phyloP scores from a whole-genome alignment of 2,888 invertebrate species.

The Synergus japonicus region DNA sequence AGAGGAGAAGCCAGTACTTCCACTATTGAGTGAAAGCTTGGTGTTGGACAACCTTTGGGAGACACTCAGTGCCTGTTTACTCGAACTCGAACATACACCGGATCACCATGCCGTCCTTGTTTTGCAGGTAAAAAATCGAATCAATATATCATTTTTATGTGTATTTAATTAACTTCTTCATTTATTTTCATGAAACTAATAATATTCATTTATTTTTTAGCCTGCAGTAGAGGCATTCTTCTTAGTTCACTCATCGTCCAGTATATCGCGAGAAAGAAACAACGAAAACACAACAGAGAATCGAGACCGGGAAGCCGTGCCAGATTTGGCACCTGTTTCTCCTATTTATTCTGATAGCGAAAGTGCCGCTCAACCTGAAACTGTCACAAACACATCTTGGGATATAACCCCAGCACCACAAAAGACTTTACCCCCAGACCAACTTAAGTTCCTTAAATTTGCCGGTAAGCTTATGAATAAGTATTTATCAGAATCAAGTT shows the following conservation, averaged over 20 bases:
- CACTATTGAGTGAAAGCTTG: slow-evolving; percentile 85
- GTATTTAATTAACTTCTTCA: background rate
- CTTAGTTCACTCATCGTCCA: slow-evolving; percentile 87
- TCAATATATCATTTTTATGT: slow-evolving; percentile 3
- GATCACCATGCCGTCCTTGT: slow-evolving; percentile 93
- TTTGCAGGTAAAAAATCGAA: slow-evolving; percentile 79
- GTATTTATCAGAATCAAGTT: background rate
- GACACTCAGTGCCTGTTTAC: slow-evolving; percentile 87
- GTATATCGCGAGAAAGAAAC: slow-evolving; percentile 70
- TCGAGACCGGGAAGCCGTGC: slow-evolving; percentile 70
- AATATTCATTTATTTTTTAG: slow-evolving; percentile 67
- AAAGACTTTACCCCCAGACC: slow-evolving; percentile 80
- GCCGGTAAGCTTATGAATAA: slow-evolving; percentile 79
- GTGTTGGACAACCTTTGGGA: slow-evolving; percentile 87
- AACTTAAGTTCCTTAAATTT: slow-evolving; percentile 88
- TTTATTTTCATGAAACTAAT: background rate
- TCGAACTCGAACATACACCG: slow-evolving; percentile 88
- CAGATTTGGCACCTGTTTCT: slow-evolving; percentile 73
- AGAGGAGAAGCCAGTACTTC: slow-evolving; percentile 74
- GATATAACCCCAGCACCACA: slow-evolving; percentile 67
- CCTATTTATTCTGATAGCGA: slow-evolving; percentile 73
- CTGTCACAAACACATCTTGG: slow-evolving; percentile 64
- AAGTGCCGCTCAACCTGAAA: slow-evolving; percentile 64
- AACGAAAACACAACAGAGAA: slow-evolving; percentile 66
- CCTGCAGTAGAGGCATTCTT: slow-evolving; percentile 95